These are phyloP conservation scores for Metopolophium dirhodum DNA, from an alignment of 1,140 invertebrate species.

Conservation along the genomic window DNA sequence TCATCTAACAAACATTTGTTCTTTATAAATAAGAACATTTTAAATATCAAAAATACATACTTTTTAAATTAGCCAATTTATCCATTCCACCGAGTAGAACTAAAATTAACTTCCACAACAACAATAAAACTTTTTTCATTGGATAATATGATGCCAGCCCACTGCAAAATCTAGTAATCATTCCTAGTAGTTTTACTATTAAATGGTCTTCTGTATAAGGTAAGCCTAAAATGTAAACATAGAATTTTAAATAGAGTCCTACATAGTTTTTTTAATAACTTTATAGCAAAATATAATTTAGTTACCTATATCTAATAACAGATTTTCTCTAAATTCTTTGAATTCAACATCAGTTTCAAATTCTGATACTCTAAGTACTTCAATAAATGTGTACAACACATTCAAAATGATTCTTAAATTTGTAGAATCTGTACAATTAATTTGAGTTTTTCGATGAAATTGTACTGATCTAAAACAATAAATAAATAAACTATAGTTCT, in stretches of 20 bases:
- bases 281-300: background rate
- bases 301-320: conserved; percentile 77
- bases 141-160: conserved; percentile 94
- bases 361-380: conserved; percentile 75
- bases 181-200: conserved; percentile 84
- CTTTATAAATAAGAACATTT: conserved; percentile 10
- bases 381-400: conserved; percentile 92
- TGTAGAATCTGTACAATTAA: conserved; percentile 88
- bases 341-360: conserved; percentile 72
- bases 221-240: conserved; percentile 2
- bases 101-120: conserved; percentile 94
- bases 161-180: conserved; percentile 95
- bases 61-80: conserved; percentile 78
- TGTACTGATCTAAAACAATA: conserved; percentile 68
- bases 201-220: conserved; percentile 50
- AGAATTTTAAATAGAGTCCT: background rate
- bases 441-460: conserved; percentile 84
- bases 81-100: conserved; percentile 89
- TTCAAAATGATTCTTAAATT: conserved; percentile 91
- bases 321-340: conserved; percentile 74
- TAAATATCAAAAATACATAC: conserved; percentile 13
- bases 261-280: background rate
- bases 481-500: background rate
- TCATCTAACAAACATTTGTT: conserved; percentile 62
- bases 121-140: conserved; percentile 95